Percentiles rank a stretch among this genome's conserved stretches.
These are phyloP conservation scores for Serinus canaria DNA, from an alignment of 2,113 vertebrate species.

Conservation along the genomic window DNA sequence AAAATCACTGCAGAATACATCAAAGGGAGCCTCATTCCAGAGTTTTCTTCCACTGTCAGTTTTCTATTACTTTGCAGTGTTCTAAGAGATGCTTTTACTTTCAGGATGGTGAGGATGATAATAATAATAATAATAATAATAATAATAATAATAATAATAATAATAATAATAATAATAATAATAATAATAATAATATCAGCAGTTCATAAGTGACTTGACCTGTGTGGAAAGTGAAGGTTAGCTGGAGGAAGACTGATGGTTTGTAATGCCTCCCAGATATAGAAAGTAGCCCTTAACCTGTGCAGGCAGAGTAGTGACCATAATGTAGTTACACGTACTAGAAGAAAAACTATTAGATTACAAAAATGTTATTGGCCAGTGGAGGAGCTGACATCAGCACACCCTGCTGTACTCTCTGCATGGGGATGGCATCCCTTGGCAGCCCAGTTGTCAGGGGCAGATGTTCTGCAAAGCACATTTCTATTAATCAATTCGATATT, in stretches of 20 bases:
- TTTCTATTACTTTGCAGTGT: background rate
- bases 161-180: background rate
- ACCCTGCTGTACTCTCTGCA: background rate
- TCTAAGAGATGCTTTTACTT: background rate
- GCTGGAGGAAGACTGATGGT: background rate
- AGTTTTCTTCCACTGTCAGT: background rate
- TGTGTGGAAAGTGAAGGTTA: background rate
- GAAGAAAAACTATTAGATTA: background rate
- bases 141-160: background rate
- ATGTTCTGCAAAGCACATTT: constrained; percentile 2
- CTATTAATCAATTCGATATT: constrained; percentile 11
- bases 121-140: too few relatives aligned
- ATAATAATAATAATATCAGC: background rate
- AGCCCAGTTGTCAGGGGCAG: background rate
- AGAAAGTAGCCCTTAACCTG: background rate
- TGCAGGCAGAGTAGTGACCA: background rate
- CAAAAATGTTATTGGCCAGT: background rate
- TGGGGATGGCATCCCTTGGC: background rate
- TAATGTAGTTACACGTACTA: background rate
- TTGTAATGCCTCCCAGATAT: background rate
- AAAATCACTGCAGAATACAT: background rate
- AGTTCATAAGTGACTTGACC: background rate
- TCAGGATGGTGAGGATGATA: background rate
- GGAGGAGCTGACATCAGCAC: background rate
- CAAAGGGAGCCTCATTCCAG: background rate